Conservation (phyloP, 2,888 invertebrate genomes). For the Clitarchus hookeri region DNA sequence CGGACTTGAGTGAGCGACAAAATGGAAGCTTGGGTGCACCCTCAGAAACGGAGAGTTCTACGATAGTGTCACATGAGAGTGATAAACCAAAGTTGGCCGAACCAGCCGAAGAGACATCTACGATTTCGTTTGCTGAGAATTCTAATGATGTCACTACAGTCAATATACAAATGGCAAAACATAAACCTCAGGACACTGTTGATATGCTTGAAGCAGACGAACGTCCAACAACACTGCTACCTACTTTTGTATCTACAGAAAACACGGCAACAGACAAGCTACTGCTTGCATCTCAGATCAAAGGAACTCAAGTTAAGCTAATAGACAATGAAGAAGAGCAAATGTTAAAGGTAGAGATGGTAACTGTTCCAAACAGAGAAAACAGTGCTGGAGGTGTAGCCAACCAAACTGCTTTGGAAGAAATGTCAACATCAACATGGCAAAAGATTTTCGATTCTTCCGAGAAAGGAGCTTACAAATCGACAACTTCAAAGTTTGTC, state of each 20-base stretch:
- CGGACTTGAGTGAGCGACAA: background rate
- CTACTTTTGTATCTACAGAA: background rate
- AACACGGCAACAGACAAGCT: slow-evolving; percentile 2
- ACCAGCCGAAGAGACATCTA: background rate
- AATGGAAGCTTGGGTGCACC: background rate
- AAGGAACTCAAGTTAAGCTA: slow-evolving; percentile 17
- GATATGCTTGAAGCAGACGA: background rate
- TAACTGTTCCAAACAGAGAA: slow-evolving; percentile 3
- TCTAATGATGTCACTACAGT: background rate
- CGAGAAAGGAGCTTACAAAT: background rate
- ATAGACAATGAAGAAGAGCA: background rate
- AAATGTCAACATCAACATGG: slow-evolving; percentile 15
- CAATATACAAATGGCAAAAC: background rate
- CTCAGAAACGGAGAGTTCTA: background rate
- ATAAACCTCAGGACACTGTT: background rate
- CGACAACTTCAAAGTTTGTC: background rate
- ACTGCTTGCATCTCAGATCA: background rate
- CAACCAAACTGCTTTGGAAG: background rate
- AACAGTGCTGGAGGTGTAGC: background rate
- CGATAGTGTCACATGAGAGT: background rate
- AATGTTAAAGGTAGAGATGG: background rate
- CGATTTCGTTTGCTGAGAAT: background rate
- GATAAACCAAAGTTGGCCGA: background rate
- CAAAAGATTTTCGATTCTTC: slow-evolving; percentile 22
- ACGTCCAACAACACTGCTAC: slow-evolving; percentile 15